These are phyloP conservation scores for Equus quagga DNA, from an alignment of 2,113 vertebrate species.

Conservation along the genomic window DNA sequence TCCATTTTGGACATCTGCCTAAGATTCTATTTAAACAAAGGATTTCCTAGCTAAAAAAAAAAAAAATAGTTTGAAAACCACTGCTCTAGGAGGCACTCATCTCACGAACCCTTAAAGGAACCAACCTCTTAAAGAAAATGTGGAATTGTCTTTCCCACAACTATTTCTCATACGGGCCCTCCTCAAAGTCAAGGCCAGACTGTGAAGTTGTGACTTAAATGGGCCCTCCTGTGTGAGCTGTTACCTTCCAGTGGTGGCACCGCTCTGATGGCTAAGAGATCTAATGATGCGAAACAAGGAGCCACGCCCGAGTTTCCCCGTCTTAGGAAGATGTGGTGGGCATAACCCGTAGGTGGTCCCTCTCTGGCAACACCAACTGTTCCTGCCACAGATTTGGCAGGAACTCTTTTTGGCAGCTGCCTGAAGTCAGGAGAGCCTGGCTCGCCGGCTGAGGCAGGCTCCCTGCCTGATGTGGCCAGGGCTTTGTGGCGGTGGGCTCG, in stretches of 20 bases:
- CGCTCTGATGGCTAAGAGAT: not conserved
- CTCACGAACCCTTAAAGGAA: not conserved
- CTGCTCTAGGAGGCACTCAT: no score
- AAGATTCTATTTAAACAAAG: not conserved
- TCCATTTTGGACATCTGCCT: not conserved
- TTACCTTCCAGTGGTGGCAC: not conserved
- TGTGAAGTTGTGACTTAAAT: not conserved
- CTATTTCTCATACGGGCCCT: not conserved
- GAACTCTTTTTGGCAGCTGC: not conserved
- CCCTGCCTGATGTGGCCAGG: accelerated
- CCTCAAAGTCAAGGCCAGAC: not conserved
- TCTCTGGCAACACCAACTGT: not conserved
- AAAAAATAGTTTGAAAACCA: not conserved
- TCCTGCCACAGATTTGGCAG: not conserved
- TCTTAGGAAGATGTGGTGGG: not conserved
- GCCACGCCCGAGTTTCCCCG: accelerated
- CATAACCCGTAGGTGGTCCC: accelerated
- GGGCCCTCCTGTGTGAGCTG: not conserved
- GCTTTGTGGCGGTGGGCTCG: accelerated
- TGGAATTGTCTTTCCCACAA: not conserved
- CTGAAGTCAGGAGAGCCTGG: not conserved
- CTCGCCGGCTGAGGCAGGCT: not conserved
- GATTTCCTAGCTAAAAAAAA: not conserved
- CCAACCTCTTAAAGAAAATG: not conserved
- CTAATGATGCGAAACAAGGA: not conserved